phyloP scores from a whole-genome alignment of 2,888 invertebrate genomes.

The Drosophila bunnanda region DNA sequence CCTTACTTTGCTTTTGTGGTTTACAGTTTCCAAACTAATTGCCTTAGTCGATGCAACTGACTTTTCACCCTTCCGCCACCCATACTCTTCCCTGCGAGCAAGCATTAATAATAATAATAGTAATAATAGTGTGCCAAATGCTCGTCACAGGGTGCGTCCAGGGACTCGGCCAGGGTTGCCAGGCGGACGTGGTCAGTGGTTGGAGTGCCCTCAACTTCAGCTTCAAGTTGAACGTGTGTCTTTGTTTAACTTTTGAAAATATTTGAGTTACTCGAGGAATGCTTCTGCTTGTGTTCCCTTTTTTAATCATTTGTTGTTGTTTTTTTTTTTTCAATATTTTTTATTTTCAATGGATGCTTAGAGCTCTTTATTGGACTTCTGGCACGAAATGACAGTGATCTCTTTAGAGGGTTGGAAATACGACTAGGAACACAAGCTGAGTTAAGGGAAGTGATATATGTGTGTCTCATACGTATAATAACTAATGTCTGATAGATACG shows the following conservation, averaged over 20 bases:
- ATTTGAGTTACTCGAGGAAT: slow-evolving; percentile 65
- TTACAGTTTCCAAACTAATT: slow-evolving; percentile 9
- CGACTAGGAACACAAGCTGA: neutral
- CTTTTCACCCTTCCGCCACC: slow-evolving; percentile 8
- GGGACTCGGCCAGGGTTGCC: slow-evolving; percentile 50
- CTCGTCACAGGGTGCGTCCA: slow-evolving; percentile 22
- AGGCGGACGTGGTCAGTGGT: slow-evolving; percentile 9
- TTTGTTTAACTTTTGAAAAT: slow-evolving; percentile 66
- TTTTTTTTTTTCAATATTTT: neutral
- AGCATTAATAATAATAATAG: slow-evolving; percentile 59
- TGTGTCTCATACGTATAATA: no score
- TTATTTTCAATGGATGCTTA: slow-evolving; percentile 32
- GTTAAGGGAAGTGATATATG: neutral
- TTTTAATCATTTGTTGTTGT: slow-evolving; percentile 63
- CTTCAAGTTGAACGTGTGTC: slow-evolving; percentile 28
- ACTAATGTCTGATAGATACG: no score
- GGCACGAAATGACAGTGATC: slow-evolving; percentile 61
- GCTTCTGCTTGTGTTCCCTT: slow-evolving; percentile 49
- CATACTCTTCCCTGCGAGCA: slow-evolving; percentile 13
- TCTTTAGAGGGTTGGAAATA: slow-evolving; percentile 31
- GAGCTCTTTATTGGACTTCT: slow-evolving; percentile 35
- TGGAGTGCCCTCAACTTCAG: slow-evolving; percentile 13
- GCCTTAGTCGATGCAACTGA: slow-evolving; percentile 6
- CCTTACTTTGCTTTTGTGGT: neutral
- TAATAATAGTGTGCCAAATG: slow-evolving; percentile 74